Evolutionary conservation across 2,113 vertebrate species (phyloP).

Genomic region (Misgurnus mizolepis): DNA sequence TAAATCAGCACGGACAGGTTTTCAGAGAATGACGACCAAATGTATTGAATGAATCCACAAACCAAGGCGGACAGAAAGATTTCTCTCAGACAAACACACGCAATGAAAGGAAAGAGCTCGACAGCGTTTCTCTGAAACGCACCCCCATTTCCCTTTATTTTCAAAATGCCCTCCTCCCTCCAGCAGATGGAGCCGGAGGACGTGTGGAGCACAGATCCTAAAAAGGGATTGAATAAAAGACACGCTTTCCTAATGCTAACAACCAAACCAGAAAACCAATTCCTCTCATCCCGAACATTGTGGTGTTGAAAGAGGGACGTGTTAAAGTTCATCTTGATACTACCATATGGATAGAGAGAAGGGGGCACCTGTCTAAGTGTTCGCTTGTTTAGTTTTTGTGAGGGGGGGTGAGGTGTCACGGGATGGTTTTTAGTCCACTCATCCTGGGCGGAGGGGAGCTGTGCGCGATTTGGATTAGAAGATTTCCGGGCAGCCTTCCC

Average conservation of each 20-base stretch:
- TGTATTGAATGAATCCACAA: not conserved
- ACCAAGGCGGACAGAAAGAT: not conserved
- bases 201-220: not conserved
- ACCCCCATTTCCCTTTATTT: not conserved
- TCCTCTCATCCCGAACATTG: not conserved
- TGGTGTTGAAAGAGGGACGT: not conserved
- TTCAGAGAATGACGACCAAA: no score
- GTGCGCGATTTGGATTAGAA: conserved; percentile 71
- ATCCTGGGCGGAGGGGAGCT: conserved; percentile 4
- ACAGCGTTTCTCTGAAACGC: conserved; percentile 18
- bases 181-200: conserved; percentile 2
- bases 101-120: not conserved
- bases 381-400: not conserved
- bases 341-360: conserved; percentile 13
- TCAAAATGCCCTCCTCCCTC: not conserved
- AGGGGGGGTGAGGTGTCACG: not conserved
- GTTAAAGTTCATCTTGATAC: conserved; percentile 8
- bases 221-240: not conserved
- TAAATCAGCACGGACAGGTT: no score
- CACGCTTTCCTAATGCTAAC: not conserved
- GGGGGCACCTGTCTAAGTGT: conserved; percentile 15
- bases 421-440: not conserved
- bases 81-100: not conserved
- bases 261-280: not conserved
- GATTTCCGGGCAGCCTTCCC: conserved; percentile 87